Base-by-base conservation (phyloP, 2,113 vertebrate genomes). In the Pelodiscus sinensis region DNA sequence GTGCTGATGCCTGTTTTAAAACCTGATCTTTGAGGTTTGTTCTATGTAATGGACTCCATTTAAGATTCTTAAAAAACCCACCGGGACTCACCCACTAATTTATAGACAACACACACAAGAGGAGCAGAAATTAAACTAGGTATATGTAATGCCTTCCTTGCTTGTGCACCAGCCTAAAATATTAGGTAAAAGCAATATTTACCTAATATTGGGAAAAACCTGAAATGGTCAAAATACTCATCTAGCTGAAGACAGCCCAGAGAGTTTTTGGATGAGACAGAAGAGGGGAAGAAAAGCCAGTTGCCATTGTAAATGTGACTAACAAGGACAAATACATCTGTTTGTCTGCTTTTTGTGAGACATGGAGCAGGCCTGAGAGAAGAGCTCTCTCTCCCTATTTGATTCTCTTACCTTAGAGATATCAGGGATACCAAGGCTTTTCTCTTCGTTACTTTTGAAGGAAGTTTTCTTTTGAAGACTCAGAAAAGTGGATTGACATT, bases 101-200 rank as follows among this genome's bases (percentile, higher is more conserved):
- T 51, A 51, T 82, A 92, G 81, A 22, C 25, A 27, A 68, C 31
- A 31, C 0, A 0, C 22, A 14, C 62, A 80, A 44, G 0, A 0
- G 19, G 6, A 62, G 31, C 21, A 0, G 1, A 71, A 4, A 18
- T 73, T 15, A 83, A 38, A 8, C 84, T 81, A 86, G 54, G 62
- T 15, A 60, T 1, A 12, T 21, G 71, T 91, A 68, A 84, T 88
- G 60, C 79, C 27, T 8, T 27, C 1, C 35, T 75, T 10, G 22
- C 12, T 86, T 77, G 82, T 24, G 19, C 77, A 84, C 79, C 91
- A 86, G 60, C 79, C 92, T 62, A 58, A 90, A 78, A 91, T 65
- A 51, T 88, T 94, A 4, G 21, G 7, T 31, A 60, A 24, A 89
- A 65, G 78, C 5, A 0, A 16, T 77, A 68, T 79, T 84, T 79